These are phyloP conservation scores for Neodiprion virginianus DNA, from an alignment of 1,140 invertebrate genomes.

Conservation along the genomic window DNA sequence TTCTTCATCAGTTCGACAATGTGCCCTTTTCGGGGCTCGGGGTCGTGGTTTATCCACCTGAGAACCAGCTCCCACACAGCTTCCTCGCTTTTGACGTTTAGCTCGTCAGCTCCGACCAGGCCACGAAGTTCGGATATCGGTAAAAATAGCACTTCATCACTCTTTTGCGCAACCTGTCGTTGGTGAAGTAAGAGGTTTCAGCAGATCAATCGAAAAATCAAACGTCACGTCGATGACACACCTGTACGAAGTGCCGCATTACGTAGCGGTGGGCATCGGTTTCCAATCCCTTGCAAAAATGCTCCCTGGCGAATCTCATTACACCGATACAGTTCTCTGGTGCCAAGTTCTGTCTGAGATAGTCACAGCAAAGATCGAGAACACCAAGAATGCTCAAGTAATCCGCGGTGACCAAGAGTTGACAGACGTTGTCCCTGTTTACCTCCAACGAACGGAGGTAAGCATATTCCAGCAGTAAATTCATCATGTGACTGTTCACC, in stretches of 20 bases:
- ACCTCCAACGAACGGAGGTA: constrained; percentile 78
- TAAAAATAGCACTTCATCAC: constrained; percentile 75
- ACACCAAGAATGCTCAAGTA: constrained; percentile 83
- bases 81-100: constrained; percentile 73
- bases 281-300: constrained; percentile 76
- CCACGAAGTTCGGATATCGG: constrained; percentile 71
- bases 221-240: constrained; percentile 40
- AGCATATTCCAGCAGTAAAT: constrained; percentile 79
- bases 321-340: constrained; percentile 84
- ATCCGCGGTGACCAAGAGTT: constrained; percentile 76
- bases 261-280: constrained; percentile 73
- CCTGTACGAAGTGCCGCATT: constrained; percentile 76
- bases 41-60: constrained; percentile 71
- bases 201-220: neutral
- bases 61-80: constrained; percentile 71
- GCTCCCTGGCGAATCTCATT: constrained; percentile 78
- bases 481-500: constrained; percentile 77
- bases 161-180: constrained; percentile 64
- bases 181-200: constrained; percentile 24
- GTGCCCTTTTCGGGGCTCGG: constrained; percentile 67
- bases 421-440: constrained; percentile 77
- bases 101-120: constrained; percentile 74
- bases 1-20: constrained; percentile 79
- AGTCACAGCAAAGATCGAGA: constrained; percentile 79
- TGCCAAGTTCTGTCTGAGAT: constrained; percentile 68